Conservation (phyloP, 2,797 vertebrate species). For the Notoglanidium macrostoma region DNA sequence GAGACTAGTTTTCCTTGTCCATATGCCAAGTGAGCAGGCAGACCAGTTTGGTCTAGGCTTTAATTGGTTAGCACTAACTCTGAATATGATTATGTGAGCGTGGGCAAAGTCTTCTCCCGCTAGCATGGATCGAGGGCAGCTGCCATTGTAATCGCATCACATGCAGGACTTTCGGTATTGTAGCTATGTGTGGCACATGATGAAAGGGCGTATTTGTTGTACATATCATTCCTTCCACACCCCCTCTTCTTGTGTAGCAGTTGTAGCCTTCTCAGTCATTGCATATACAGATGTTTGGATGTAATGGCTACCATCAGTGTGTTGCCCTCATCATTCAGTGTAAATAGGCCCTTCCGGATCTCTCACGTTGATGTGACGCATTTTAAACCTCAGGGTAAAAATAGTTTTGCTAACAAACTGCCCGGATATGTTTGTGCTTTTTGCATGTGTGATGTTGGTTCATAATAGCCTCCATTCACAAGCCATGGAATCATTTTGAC, state of each 20-base stretch:
- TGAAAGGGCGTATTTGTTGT: slow-evolving; percentile 24
- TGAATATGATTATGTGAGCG: not conserved
- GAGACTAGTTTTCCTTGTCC: slow-evolving; percentile 33
- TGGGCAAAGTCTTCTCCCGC: slow-evolving; percentile 1
- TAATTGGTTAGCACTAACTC: slow-evolving; percentile 36
- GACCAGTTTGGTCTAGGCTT: slow-evolving; percentile 23
- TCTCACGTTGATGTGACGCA: slow-evolving; percentile 13
- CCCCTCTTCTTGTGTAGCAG: not conserved
- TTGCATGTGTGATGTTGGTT: slow-evolving; percentile 11
- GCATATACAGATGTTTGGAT: slow-evolving; percentile 38
- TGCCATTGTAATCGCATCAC: slow-evolving; percentile 1
- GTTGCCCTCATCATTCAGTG: slow-evolving; percentile 29
- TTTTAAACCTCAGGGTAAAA: slow-evolving; percentile 35
- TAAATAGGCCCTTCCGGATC: slow-evolving; percentile 35
- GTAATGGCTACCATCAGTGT: slow-evolving; percentile 39
- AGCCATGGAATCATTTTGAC: not conserved
- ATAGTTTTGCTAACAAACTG: slow-evolving; percentile 14
- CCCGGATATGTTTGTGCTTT: slow-evolving; percentile 19
- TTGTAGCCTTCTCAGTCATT: slow-evolving; percentile 19
- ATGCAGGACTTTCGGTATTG: slow-evolving; percentile 7
- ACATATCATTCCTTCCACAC: not conserved
- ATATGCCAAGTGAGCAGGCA: slow-evolving; percentile 35
- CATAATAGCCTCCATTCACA: not conserved
- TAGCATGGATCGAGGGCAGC: slow-evolving; percentile 1
- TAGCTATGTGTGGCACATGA: slow-evolving; percentile 3